A percentile compares a stretch with the other conserved stretches of the same genome.
phyloP scores from a whole-genome alignment of 2,113 vertebrate genomes.

The Pomatostomus ruficeps region DNA sequence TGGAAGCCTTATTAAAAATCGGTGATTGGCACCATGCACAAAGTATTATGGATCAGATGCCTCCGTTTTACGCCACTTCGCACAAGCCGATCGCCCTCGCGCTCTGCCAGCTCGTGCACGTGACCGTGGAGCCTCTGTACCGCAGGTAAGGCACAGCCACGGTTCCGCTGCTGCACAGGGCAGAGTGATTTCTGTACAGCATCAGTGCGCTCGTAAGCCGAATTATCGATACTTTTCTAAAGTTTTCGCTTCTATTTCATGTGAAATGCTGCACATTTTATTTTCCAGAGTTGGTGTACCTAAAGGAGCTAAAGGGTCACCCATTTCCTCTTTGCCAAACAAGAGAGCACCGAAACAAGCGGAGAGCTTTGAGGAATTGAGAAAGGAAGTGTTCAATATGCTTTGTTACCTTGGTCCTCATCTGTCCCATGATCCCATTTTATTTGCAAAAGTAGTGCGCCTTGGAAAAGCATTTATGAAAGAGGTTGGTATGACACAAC shows the following conservation, averaged over 20 bases:
- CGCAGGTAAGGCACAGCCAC: slow-evolving; percentile 77
- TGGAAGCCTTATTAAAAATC: slow-evolving; percentile 93
- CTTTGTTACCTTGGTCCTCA: slow-evolving; percentile 95
- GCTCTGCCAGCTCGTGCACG: slow-evolving; percentile 93
- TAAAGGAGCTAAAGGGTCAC: slow-evolving; percentile 89
- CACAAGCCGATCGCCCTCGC: slow-evolving; percentile 93
- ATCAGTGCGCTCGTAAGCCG: not conserved
- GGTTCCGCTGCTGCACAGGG: not conserved
- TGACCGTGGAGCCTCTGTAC: slow-evolving; percentile 93
- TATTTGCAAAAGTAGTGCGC: slow-evolving; percentile 93
- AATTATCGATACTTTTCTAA: not conserved
- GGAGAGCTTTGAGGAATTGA: slow-evolving; percentile 88
- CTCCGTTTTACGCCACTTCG: slow-evolving; percentile 90
- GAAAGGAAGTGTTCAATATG: slow-evolving; percentile 92
- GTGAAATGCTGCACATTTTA: not conserved
- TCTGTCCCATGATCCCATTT: slow-evolving; percentile 92
- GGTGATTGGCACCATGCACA: slow-evolving; percentile 97
- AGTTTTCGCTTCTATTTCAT: not conserved
- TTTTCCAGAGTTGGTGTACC: slow-evolving; percentile 86
- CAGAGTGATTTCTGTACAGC: not conserved
- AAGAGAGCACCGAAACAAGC: slow-evolving; percentile 84
- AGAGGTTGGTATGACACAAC: slow-evolving; percentile 80
- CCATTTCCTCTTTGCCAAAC: slow-evolving; percentile 77
- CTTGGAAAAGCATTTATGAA: slow-evolving; percentile 98
- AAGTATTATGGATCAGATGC: slow-evolving; percentile 98